A percentile compares a stretch with the other conserved stretches of the same genome.
Evolutionary conservation across 2,113 vertebrate species (phyloP).

Genomic region (Mesembrinibis cayennensis): DNA sequence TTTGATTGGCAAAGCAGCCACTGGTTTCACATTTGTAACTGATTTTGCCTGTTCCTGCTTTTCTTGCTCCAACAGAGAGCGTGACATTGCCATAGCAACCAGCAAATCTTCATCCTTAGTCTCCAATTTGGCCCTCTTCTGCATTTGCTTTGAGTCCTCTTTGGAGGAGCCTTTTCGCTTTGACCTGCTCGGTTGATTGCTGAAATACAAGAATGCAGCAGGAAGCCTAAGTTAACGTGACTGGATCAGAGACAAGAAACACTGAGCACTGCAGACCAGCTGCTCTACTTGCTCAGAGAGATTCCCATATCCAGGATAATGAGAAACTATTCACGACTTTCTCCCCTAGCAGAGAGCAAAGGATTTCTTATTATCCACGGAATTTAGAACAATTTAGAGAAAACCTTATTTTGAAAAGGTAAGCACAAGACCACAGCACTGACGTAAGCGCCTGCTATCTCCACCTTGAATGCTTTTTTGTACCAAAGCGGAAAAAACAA

Average conservation of each 20-base stretch:
- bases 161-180: constrained; percentile 78
- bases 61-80: constrained; percentile 81
- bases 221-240: not conserved
- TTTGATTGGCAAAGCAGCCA: constrained; percentile 56
- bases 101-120: constrained; percentile 83
- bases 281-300: not conserved
- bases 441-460: not conserved
- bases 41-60: constrained; percentile 45
- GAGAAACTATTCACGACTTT: not conserved
- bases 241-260: constrained; percentile 22
- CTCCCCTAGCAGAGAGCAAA: not conserved
- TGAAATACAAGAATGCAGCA: constrained; percentile 58
- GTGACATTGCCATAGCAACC: constrained; percentile 92
- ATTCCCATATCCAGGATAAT: not conserved
- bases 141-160: constrained; percentile 73
- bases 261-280: not conserved
- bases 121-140: constrained; percentile 67
- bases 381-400: not conserved
- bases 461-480: not conserved
- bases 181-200: constrained; percentile 37
- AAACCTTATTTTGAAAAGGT: not conserved
- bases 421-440: not conserved
- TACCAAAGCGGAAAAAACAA: not conserved
- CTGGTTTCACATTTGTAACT: constrained; percentile 30
- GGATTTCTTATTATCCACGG: not conserved